Base-by-base conservation (phyloP, 2,888 invertebrate species). In the Griposia aprilina region DNA sequence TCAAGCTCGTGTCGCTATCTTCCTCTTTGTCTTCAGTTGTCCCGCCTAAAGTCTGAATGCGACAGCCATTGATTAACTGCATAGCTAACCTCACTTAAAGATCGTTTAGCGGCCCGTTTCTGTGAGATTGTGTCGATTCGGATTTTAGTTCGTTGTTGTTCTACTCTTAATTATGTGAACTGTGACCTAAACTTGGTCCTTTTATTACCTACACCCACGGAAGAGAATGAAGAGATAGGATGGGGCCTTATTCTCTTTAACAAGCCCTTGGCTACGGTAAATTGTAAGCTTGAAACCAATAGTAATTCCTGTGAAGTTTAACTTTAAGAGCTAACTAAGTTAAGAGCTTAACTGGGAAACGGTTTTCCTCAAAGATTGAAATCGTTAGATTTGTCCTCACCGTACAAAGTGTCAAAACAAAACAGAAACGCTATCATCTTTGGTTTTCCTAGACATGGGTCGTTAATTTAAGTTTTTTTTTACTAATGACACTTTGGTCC, bases 261-360 rank as follows among this genome's bases (percentile, higher is more conserved):
- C 23, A 13, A 41, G 17, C 17, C 23, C 17, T 62, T 20, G 20
- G 2, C n/a, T 41, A 52, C 23, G 30, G 57, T 59, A 48, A 59
- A 71, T 70, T 70, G 13, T 57, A 17, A 57, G 45, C 70, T 74
- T 48, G 57, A 57, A 57, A 48, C 8, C 30, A 70, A 17, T 20
- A 1, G n/a, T 15, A 10, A 45, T 11, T 70, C 30, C 70, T 70
- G 57, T 20, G 71, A 57, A 70, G 57, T 70, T 36, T 17, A 48
- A 30, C 8, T 69, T 66, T 50, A 55, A 10, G 2, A 48, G 30
- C 57, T 59, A 17, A 36, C 71, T 20, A 70, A 57, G 30, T 59
- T 74, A 8, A 8, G 30, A 45, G 0, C 4, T 23, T 10, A 6
- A 23, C 26, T 5, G 30, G 70, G 23, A 55, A 55, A 10, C 7